Base-by-base conservation (phyloP, 2,113 vertebrate genomes). In the Dasyprocta punctata region DNA sequence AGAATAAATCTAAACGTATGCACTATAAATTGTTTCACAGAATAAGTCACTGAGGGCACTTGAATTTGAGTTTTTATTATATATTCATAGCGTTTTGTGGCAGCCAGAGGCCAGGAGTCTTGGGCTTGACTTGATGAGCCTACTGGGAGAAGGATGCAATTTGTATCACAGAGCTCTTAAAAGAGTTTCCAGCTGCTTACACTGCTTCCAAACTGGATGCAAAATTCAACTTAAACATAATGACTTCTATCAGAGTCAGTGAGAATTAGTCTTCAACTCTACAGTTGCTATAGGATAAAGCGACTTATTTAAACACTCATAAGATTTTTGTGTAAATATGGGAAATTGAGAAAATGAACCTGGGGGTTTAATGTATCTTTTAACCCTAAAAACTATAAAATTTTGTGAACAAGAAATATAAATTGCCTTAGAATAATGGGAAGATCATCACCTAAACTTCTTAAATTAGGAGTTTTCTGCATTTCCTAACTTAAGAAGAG, bases 51-150 rank as follows among this genome's bases (percentile, higher is more conserved):
- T 90, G 65, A 71, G 63, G 94, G 28, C 65, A 77, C 82, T 96
- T 95, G 87, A 63, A 54, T 83, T 94, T 95, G 33, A 44, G 69
- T 90, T 88, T 86, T 22, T 71, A 85, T 95, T 97, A 87, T 86
- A 56, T 97, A 96, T 96, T 97, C 88, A 90, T 94, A 97, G 90
- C 30, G 94, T 91, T 96, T 17, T 47, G 90, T 96, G 87, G 69
- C 92, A 92, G 95, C 94, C 92, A 94, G 78, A 96, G 87, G 85
- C 94, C 92, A 92, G 80, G 92, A 90, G 89, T 90, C 96, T 96
- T 95, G 71, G 86, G 61, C 16, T 38, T 89, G 95, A 90, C 56
- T 38, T 87, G 93, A 86, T 90, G 86, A 96, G 87, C 56, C 84
- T 77, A 20, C 30, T 54, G 94, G 81, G 92, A 90, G 52, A 80